Conservation (phyloP, 2,888 invertebrate genomes). For the Malthinus seriepunctatus region DNA sequence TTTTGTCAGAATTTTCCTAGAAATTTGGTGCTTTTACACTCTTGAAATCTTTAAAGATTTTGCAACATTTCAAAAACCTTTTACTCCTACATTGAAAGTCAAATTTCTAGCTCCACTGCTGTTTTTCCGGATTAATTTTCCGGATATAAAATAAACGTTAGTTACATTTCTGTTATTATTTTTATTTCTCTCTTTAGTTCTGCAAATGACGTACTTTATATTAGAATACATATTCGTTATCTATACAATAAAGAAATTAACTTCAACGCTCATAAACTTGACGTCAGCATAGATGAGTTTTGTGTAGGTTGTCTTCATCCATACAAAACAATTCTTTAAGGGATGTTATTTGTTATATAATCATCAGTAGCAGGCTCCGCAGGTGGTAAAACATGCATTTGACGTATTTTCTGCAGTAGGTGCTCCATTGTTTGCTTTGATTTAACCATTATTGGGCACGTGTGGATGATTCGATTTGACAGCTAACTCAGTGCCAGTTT, state of each 20-base stretch:
- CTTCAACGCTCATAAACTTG: constrained; percentile 9
- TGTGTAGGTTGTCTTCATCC: background rate
- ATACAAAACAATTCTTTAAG: background rate
- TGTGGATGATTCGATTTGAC: constrained; percentile 28
- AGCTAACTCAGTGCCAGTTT: constrained; percentile 9
- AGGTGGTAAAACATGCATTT: constrained; percentile 35
- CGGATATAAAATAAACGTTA: too few species aligned
- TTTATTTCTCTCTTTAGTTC: background rate
- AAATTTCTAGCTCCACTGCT: too few species aligned
- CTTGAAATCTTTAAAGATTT: too few species aligned
- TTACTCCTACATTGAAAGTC: too few species aligned
- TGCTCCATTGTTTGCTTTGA: constrained; percentile 34
- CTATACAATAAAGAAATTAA: constrained; percentile 9
- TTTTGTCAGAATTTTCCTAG: too few species aligned
- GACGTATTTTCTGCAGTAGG: constrained; percentile 31
- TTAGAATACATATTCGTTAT: background rate
- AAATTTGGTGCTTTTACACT: too few species aligned
- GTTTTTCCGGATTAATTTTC: too few species aligned
- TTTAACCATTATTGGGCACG: constrained; percentile 30
- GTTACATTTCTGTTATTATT: background rate
- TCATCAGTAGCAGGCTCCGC: constrained; percentile 28
- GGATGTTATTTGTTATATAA: constrained; percentile 8
- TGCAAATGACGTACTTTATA: constrained; percentile 11
- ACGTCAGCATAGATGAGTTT: constrained; percentile 1
- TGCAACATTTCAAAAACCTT: too few species aligned